Percentiles rank a stretch among this genome's conserved stretches.
These are phyloP conservation scores for Notolabrus celidotus DNA, from an alignment of 2,797 vertebrate species.

Conservation along the genomic window DNA sequence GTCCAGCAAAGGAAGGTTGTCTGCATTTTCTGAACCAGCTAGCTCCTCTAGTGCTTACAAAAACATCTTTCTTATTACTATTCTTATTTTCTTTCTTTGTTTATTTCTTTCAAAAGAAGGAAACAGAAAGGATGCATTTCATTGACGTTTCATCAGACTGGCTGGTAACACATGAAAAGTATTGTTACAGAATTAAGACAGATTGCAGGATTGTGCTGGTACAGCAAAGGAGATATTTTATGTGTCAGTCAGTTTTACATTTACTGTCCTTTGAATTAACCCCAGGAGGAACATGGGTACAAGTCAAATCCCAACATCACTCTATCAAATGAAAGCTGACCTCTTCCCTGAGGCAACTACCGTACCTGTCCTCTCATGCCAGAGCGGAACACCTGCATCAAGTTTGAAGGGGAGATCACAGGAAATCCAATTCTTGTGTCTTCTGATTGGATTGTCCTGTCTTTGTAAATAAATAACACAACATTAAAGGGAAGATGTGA, in stretches of 20 bases:
- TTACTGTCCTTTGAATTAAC: conserved; percentile 45
- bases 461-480: conserved; percentile 14
- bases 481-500: neutral
- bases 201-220: conserved; percentile 26
- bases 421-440: neutral
- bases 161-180: conserved; percentile 31
- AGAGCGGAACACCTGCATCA: conserved; percentile 1
- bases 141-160: conserved; percentile 43
- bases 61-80: neutral
- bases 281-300: conserved; percentile 25
- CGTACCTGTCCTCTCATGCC: conserved; percentile 33
- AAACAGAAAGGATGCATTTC: conserved; percentile 33
- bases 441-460: neutral
- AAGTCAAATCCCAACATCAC: conserved; percentile 33
- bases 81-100: neutral
- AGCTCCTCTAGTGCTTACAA: neutral
- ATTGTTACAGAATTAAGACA: conserved; percentile 28
- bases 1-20: neutral
- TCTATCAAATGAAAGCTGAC: conserved; percentile 47
- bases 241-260: conserved; percentile 49
- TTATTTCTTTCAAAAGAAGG: conserved; percentile 1
- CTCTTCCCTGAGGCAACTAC: conserved; percentile 45
- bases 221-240: conserved; percentile 40
- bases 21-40: neutral
- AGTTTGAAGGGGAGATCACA: conserved; percentile 16